Percentiles rank a stretch among this genome's conserved stretches.
These are phyloP conservation scores for Corythornis madagascariensis DNA, from an alignment of 2,113 vertebrate genomes.

Conservation along the genomic window DNA sequence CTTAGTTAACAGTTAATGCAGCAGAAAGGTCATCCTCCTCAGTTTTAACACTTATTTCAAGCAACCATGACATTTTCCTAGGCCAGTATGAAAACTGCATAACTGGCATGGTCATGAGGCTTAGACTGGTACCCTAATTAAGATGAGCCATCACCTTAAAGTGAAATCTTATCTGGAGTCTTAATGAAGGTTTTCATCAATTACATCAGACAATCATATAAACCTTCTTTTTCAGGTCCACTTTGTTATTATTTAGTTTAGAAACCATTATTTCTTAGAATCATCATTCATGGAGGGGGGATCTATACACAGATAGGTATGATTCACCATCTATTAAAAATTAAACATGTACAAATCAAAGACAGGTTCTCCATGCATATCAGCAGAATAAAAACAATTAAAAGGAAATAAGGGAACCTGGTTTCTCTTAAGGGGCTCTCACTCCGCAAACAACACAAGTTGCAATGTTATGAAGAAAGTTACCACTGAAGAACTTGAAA, in stretches of 20 bases:
- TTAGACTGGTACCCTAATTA: neutral
- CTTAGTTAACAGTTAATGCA: conserved; percentile 10
- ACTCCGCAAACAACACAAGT: neutral
- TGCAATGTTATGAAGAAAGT: neutral
- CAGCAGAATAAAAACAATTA: neutral
- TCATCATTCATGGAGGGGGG: neutral
- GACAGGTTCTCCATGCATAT: neutral
- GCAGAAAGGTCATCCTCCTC: conserved; percentile 23
- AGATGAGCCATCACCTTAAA: neutral
- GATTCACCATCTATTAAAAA: conserved; percentile 42
- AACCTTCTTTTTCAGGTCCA: conserved; percentile 3
- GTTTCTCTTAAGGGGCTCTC: neutral
- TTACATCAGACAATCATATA: neutral
- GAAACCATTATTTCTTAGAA: conserved; percentile 6
- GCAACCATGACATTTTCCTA: conserved; percentile 31
- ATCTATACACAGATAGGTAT: neutral
- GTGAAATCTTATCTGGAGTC: neutral
- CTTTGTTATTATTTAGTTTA: conserved; percentile 37
- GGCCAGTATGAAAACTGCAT: conserved; percentile 23
- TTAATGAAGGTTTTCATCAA: neutral
- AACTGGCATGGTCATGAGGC: neutral
- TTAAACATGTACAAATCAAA: neutral
- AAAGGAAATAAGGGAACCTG: neutral
- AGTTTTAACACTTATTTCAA: conserved; percentile 36
- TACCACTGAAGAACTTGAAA: neutral